Conservation (phyloP, 2,113 vertebrate species). For the Cettia cetti region DNA sequence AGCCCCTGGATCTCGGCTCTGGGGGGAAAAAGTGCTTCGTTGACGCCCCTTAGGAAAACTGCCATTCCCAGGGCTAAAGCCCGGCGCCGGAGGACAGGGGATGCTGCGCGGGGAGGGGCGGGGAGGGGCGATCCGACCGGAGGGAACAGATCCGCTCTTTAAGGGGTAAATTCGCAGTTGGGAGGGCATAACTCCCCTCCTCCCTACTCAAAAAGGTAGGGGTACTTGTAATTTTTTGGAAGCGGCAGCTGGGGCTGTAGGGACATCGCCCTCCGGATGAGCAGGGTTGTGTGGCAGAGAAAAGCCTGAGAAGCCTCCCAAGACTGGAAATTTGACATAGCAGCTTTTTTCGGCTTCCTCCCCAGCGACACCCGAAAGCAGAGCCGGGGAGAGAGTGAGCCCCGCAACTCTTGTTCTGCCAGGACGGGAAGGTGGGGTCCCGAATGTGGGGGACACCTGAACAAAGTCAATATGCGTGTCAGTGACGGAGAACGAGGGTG, state of each 20-base stretch:
- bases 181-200: not conserved
- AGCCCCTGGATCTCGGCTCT: not conserved
- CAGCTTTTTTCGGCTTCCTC: not conserved
- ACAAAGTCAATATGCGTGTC: not conserved
- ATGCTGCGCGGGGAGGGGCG: not conserved
- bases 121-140: too few species aligned
- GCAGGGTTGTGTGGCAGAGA: not conserved
- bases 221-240: not conserved
- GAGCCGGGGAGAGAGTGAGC: not conserved
- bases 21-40: not conserved
- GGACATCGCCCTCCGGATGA: not conserved
- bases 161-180: not conserved
- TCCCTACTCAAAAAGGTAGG: not conserved
- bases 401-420: not conserved
- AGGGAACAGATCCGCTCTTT: not conserved
- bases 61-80: not conserved
- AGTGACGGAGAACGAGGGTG: not conserved
- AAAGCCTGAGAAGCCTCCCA: not conserved
- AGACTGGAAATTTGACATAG: not conserved
- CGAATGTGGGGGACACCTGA: accelerated
- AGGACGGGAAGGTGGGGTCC: not conserved
- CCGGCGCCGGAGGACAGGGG: not conserved
- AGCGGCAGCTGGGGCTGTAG: not conserved
- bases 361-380: not conserved
- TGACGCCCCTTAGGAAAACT: not conserved